Conservation (phyloP, 2,888 invertebrate species). For the Hermodice carunculata region DNA sequence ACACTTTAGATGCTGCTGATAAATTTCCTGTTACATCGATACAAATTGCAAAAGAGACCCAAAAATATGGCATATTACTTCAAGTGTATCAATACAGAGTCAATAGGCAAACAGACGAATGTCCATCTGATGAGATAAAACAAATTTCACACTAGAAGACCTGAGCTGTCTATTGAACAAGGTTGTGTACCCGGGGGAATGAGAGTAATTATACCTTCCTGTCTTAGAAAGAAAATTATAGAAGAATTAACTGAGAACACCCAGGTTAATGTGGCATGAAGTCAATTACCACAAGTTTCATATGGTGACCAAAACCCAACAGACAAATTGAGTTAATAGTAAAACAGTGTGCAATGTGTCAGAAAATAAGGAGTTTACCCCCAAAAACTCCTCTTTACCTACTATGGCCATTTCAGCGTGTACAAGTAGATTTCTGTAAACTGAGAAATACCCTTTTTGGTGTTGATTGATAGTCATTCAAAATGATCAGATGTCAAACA, state of each 20-base stretch:
- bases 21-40: no score
- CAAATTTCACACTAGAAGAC: background rate
- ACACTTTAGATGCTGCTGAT: no score
- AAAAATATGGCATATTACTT: background rate
- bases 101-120: background rate
- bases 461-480: background rate
- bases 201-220: slow-evolving; percentile 5
- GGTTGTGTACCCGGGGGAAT: slow-evolving; percentile 11
- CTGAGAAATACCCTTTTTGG: background rate
- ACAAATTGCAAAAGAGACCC: no score
- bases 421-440: background rate
- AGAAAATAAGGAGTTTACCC: no score
- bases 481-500: background rate
- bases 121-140: background rate
- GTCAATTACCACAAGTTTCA: background rate
- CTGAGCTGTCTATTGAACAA: slow-evolving; percentile 9
- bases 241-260: slow-evolving; percentile 12
- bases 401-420: background rate
- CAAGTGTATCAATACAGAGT: no score
- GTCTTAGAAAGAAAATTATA: background rate
- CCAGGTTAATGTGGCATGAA: slow-evolving; percentile 1
- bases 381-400: no score
- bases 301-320: no score
- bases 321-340: no score
- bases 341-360: no score